These are phyloP conservation scores for Cryptomyrus ogoouensis DNA, from an alignment of 2,113 vertebrate genomes.

Conservation along the genomic window DNA sequence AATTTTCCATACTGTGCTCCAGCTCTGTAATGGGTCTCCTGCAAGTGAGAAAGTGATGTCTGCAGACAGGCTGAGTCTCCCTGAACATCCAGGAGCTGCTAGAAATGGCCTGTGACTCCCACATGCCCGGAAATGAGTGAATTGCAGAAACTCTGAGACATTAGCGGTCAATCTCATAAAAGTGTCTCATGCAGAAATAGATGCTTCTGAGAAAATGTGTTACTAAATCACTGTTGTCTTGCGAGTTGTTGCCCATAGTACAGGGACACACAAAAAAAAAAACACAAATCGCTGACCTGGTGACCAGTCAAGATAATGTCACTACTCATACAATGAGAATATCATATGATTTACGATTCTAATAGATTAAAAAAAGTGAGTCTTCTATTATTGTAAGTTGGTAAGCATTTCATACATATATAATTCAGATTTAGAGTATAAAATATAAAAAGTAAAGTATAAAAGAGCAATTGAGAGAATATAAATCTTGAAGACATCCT, in stretches of 20 bases:
- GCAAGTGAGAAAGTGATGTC: not conserved
- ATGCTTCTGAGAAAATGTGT: not conserved
- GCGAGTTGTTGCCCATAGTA: not conserved
- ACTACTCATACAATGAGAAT: too few relatives aligned
- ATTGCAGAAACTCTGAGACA: not conserved
- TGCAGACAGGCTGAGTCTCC: not conserved
- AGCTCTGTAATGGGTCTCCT: not conserved
- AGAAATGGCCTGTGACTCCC: not conserved
- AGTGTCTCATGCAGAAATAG: not conserved
- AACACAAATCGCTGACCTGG: not conserved
- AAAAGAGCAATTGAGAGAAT: slow-evolving; percentile 10
- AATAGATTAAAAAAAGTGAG: not conserved
- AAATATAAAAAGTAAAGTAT: not conserved
- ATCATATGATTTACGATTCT: not conserved
- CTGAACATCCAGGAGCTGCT: not conserved
- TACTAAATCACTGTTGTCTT: not conserved
- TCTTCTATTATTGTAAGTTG: not conserved
- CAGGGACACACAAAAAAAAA: not conserved
- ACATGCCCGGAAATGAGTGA: not conserved
- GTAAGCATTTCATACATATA: slow-evolving; percentile 1
- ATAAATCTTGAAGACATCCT: slow-evolving; percentile 13
- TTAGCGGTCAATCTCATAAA: not conserved
- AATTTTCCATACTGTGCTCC: not conserved
- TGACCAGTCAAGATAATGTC: not conserved
- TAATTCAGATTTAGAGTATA: slow-evolving; percentile 11